Base-by-base conservation (phyloP, 2,113 vertebrate genomes). In the Erythrocebus patas region DNA sequence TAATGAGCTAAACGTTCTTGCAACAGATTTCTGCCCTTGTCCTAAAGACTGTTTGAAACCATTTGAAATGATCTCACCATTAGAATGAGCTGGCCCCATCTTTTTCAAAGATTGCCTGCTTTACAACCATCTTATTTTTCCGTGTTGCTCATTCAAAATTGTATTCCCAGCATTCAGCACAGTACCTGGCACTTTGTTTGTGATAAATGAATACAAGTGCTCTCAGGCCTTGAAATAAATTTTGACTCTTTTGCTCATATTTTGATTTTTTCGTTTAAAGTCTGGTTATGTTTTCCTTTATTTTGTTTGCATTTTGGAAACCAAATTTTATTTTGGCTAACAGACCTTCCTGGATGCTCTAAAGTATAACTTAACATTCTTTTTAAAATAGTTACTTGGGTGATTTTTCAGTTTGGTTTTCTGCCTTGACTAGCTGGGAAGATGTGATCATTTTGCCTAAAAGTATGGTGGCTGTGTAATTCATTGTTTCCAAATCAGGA, bases 331-430 rank as follows among this genome's bases (percentile, higher is more conserved):
- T 66, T 85, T 93, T 82, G 45, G 32, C 52, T 64, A 80, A 55
- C 22, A 89, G 1, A 57, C 25, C n/a, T 59, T 84, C 32, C 35
- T 43, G 68, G 72, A 70, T 80, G 17, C 4, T 50, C 84, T 75
- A 12, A 73, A 89, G 57, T 17, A 18, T 66, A 73, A 80, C 52
- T 68, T 95, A 75, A 76, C 52, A 14, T 88, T 80, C 27, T 50
- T 83, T 78, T 59, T 50, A 66, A 75, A 86, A 89, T 57, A 61
- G 40, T 66, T 66, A 66, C 9, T 48, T 73, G 16, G 16, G 22
- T 80, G 38, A 75, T 50, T 91, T 95, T 93, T 95, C 55, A 86
- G 32, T 59, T 96, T 35, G 17, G 2, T 88, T 91, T 93, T 86
- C 52, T 57, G 59, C 18, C 70, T 84, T 96, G 75, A 64, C 32